Evolutionary conservation across 2,113 vertebrate species (phyloP).

Genomic region (Ptychochromis oligacanthus): DNA sequence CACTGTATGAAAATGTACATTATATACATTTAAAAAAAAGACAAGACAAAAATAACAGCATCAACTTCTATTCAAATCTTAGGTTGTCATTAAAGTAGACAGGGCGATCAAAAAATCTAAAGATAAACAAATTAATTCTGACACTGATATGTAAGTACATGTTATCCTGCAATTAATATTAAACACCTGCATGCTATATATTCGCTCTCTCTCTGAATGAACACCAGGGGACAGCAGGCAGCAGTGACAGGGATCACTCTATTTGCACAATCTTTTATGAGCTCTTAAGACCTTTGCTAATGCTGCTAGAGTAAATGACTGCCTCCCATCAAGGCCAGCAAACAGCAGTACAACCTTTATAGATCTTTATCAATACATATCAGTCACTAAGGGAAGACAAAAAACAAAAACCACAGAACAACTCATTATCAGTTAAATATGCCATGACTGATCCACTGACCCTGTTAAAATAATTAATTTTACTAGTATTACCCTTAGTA

Average conservation of each 20-base stretch:
- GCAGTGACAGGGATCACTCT: constrained; percentile 44
- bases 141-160: constrained; percentile 19
- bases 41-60: constrained; percentile 5
- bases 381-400: neutral
- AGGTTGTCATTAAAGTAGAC: constrained; percentile 16
- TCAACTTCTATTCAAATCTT: constrained; percentile 7
- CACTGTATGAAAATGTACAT: neutral
- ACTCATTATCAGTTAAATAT: constrained; percentile 52
- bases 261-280: constrained; percentile 42
- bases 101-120: constrained; percentile 25
- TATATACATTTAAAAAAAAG: constrained; percentile 7
- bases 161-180: constrained; percentile 49
- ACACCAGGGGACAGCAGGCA: constrained; percentile 42
- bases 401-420: neutral
- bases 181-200: constrained; percentile 40
- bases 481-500: neutral
- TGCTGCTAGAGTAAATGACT: constrained; percentile 30
- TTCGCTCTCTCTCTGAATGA: neutral
- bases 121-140: constrained; percentile 35
- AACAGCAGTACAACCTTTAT: constrained; percentile 29
- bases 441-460: constrained; percentile 41
- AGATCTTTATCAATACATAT: constrained; percentile 43
- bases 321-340: constrained; percentile 21
- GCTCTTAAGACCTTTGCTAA: constrained; percentile 40
- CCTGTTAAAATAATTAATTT: constrained; percentile 13